A percentile compares a stretch with the other conserved stretches of the same genome.
Conservation (phyloP, 2,113 vertebrate genomes). For the Thalassarche chlororhynchos region DNA sequence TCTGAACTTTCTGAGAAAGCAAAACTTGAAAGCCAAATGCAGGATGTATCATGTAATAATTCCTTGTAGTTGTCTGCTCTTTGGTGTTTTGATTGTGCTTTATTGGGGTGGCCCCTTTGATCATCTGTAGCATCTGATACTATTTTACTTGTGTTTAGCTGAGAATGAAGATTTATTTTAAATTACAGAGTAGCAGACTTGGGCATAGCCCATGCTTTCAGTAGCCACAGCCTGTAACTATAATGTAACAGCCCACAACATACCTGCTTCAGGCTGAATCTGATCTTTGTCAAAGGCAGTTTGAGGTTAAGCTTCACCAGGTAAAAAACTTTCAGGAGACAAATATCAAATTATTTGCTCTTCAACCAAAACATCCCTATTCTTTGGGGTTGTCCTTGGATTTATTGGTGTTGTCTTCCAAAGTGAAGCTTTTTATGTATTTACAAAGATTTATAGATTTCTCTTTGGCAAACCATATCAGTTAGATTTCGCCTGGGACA, state of each 20-base stretch:
- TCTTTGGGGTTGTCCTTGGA: not conserved
- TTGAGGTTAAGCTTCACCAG: not conserved
- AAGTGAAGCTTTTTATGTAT: not conserved
- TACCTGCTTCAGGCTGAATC: not conserved
- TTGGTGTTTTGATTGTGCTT: not conserved
- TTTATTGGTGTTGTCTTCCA: not conserved
- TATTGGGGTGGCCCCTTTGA: not conserved
- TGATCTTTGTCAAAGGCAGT: not conserved
- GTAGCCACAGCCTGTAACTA: not conserved
- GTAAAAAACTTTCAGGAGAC: not conserved
- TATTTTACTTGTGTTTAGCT: not conserved
- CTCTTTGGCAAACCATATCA: not conserved
- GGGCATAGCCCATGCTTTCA: not conserved
- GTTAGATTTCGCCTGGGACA: not conserved
- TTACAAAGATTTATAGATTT: not conserved
- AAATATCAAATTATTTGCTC: not conserved
- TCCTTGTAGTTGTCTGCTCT: not conserved
- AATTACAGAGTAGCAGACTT: not conserved
- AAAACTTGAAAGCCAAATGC: not conserved
- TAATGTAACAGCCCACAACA: not conserved
- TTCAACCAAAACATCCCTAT: not conserved
- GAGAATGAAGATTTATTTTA: not conserved
- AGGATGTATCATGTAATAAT: not conserved
- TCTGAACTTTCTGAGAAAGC: not conserved
- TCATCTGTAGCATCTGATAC: not conserved